These are phyloP conservation scores for Alloscopus bannaensis DNA, from an alignment of 2,888 invertebrate genomes.

Conservation along the genomic window DNA sequence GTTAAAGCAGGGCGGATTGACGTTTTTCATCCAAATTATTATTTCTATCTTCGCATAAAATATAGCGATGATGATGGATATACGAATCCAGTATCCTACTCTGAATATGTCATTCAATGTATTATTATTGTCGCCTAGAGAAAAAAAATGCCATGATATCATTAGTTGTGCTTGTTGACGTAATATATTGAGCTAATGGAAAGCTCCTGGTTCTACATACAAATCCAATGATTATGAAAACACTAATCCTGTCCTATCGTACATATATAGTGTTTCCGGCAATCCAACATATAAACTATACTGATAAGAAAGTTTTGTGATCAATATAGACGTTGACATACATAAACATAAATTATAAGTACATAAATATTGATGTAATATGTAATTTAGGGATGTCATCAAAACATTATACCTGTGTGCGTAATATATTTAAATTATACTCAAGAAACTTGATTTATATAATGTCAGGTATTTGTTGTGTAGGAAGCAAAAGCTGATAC, in stretches of 20 bases:
- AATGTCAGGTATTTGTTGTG: constrained; percentile 42
- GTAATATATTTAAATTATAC: constrained; percentile 58
- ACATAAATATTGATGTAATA: constrained; percentile 53
- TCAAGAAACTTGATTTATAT: constrained; percentile 53
- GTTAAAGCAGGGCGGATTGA: constrained; percentile 47
- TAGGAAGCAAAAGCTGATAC: constrained; percentile 55
- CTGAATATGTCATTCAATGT: constrained; percentile 24
- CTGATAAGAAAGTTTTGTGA: constrained; percentile 62
- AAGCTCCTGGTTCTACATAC: constrained; percentile 57
- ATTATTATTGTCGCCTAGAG: constrained; percentile 27
- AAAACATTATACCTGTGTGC: constrained; percentile 55
- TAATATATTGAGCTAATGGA: constrained; percentile 53
- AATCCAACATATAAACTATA: constrained; percentile 57
- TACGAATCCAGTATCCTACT: constrained; percentile 46
- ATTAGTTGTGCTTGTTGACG: constrained; percentile 62
- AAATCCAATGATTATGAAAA: constrained; percentile 33
- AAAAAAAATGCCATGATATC: constrained; percentile 60
- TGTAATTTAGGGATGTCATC: constrained; percentile 48
- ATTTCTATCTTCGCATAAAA: constrained; percentile 40
- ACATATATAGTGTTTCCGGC: constrained; percentile 51
- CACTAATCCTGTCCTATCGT: constrained; percentile 61
- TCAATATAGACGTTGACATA: constrained; percentile 60
- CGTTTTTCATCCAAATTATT: constrained; percentile 32
- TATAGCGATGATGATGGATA: constrained; percentile 34
- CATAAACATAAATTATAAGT: constrained; percentile 42